Evolutionary conservation across 2,797 vertebrate species (phyloP).

Genomic region (Saxicola maurus): DNA sequence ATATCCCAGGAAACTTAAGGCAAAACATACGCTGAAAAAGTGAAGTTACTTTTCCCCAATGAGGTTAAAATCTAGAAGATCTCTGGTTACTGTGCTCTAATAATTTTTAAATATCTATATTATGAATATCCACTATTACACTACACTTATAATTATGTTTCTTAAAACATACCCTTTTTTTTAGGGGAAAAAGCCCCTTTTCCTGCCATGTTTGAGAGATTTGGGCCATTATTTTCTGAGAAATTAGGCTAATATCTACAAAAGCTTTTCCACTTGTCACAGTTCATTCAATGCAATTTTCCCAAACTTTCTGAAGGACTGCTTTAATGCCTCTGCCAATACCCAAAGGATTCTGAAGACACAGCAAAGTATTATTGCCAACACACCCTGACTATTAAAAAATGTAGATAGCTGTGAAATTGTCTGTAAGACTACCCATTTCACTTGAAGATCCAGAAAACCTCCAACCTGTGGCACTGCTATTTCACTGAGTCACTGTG

Average conservation of each 20-base stretch:
- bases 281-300: not conserved
- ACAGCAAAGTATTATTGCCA: not conserved
- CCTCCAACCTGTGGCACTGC: not conserved
- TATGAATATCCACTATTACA: not conserved
- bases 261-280: not conserved
- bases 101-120: not conserved
- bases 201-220: not conserved
- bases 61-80: not conserved
- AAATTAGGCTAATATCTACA: not conserved
- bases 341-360: not conserved
- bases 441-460: not conserved
- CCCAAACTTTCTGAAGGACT: not conserved
- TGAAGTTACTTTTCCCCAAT: not conserved
- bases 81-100: not conserved
- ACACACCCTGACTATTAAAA: not conserved
- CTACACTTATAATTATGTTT: accelerated
- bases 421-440: not conserved
- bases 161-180: not conserved
- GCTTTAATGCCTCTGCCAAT: not conserved
- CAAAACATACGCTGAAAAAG: not conserved
- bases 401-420: not conserved
- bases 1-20: not conserved
- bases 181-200: not conserved
- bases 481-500: not conserved
- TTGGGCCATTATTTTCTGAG: not conserved